Evolutionary conservation across 1,140 invertebrate genomes (phyloP).

Genomic region (Bombus sylvicola): DNA sequence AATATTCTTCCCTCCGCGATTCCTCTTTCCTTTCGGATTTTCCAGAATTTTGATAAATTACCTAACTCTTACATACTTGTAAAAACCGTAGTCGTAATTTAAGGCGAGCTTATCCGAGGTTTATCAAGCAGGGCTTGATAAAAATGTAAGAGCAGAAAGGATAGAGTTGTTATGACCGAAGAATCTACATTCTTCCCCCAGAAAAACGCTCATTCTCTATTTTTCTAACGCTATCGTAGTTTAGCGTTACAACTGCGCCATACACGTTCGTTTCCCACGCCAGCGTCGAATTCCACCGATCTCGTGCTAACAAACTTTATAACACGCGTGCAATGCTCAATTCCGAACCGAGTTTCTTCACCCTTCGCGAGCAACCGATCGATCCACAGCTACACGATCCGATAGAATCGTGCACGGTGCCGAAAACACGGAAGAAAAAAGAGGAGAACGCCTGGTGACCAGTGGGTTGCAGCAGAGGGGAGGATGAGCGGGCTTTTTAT

Average conservation of each 20-base stretch:
- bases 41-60: no score
- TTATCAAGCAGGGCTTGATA: no score
- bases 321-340: background rate
- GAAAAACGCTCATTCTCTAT: no score
- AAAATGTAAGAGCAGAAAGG: no score
- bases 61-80: no score
- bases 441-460: background rate
- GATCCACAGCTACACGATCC: background rate
- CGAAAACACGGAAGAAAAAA: slow-evolving; percentile 9
- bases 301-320: background rate
- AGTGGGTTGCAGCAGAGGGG: background rate
- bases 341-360: background rate
- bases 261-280: background rate
- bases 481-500: slow-evolving; percentile 37
- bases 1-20: background rate
- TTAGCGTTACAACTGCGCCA: background rate
- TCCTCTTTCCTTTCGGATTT: background rate
- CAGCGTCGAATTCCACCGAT: no score
- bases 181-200: no score
- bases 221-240: no score
- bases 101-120: no score
- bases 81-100: no score
- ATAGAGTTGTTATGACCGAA: no score
- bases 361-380: background rate
- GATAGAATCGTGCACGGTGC: background rate